Percentiles rank a stretch among this genome's conserved stretches.
phyloP scores from a whole-genome alignment of 2,113 vertebrate genomes.

The Antechinus stuartii region DNA sequence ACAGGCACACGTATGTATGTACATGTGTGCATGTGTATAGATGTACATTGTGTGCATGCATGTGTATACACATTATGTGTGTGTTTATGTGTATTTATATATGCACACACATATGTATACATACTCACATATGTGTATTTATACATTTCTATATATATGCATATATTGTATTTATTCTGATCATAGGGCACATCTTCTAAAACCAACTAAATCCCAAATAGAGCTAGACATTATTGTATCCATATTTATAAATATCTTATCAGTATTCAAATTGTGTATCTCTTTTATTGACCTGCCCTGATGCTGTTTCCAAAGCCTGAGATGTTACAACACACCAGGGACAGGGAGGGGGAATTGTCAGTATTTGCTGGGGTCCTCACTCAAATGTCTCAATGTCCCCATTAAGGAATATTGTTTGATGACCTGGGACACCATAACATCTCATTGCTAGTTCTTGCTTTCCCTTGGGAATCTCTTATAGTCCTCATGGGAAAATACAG shows the following conservation, averaged over 20 bases:
- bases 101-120: no score
- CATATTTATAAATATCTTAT: not conserved
- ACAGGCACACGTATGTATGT: no score
- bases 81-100: no score
- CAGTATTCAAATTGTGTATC: not conserved
- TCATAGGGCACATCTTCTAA: not conserved
- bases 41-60: no score
- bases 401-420: slow-evolving; percentile 3
- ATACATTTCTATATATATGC: no score
- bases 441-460: not conserved
- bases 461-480: not conserved
- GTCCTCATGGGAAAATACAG: not conserved
- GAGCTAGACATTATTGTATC: not conserved
- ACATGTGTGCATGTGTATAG: no score
- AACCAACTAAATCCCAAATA: not conserved
- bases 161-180: not conserved
- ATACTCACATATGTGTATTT: no score
- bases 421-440: slow-evolving; percentile 18
- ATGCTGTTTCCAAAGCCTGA: not conserved
- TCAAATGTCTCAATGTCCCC: not conserved
- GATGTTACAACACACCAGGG: slow-evolving; percentile 28
- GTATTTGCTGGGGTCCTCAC: not conserved
- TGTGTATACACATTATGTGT: no score
- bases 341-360: not conserved
- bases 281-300: not conserved